These are phyloP conservation scores for Microctonus hyperodae DNA, from an alignment of 2,888 invertebrate genomes.

Conservation along the genomic window DNA sequence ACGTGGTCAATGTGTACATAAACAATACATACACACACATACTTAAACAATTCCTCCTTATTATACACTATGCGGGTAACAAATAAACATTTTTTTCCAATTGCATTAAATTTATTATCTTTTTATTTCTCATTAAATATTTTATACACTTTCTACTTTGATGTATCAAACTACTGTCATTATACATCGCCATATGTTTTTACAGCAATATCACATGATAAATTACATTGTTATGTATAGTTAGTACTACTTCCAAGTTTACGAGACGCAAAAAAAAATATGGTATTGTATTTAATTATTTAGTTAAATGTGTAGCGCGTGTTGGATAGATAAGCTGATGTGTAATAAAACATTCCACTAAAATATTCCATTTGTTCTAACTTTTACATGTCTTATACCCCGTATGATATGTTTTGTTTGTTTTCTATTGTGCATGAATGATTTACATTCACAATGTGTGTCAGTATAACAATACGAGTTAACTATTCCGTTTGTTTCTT, in stretches of 20 bases:
- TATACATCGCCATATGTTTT: neutral
- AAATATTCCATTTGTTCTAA: neutral
- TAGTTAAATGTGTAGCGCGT: neutral
- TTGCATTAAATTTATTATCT: neutral
- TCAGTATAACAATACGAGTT: neutral
- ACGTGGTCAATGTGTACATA: slow-evolving; percentile 21
- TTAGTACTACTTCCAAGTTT: neutral
- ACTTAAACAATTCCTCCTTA: neutral
- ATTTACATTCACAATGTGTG: neutral
- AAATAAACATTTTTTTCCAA: neutral
- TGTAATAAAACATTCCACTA: neutral
- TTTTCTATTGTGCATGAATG: neutral
- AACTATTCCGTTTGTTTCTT: neutral
- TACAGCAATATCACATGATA: neutral
- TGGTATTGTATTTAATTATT: neutral
- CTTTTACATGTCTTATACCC: neutral
- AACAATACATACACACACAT: neutral
- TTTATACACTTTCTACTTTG: neutral
- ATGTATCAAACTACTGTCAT: neutral
- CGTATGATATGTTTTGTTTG: neutral
- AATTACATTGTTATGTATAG: neutral
- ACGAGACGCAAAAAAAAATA: neutral
- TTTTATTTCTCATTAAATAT: neutral
- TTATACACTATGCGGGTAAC: slow-evolving; percentile 23
- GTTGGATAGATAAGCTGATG: neutral